A percentile compares a stretch with the other conserved stretches of the same genome.
Evolutionary conservation across 1,140 invertebrate genomes (phyloP).

Genomic region (Drosophila parabipectinata): DNA sequence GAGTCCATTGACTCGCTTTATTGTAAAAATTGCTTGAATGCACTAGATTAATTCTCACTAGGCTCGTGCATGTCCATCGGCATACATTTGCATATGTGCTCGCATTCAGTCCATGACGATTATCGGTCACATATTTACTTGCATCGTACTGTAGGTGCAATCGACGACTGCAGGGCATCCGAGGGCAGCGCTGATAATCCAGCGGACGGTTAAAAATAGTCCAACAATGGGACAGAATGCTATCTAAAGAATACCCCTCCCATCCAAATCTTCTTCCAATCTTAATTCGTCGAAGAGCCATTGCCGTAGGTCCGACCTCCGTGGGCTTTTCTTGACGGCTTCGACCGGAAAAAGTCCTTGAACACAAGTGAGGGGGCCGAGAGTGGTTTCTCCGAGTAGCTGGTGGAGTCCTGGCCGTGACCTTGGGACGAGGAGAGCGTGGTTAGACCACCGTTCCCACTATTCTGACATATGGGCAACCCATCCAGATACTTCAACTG

Average conservation of each 20-base stretch:
- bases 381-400: constrained; percentile 56
- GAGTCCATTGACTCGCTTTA: constrained; percentile 44
- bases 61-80: constrained; percentile 34
- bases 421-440: constrained; percentile 49
- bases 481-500: constrained; percentile 70
- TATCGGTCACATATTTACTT: constrained; percentile 36
- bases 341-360: constrained; percentile 68
- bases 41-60: constrained; percentile 40
- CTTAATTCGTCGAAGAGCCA: constrained; percentile 71
- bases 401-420: constrained; percentile 57
- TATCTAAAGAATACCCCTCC: constrained; percentile 23
- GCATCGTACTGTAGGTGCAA: constrained; percentile 55
- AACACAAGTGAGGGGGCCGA: constrained; percentile 55
- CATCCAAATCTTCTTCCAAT: background rate
- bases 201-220: constrained; percentile 56
- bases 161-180: constrained; percentile 56
- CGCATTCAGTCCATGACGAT: constrained; percentile 18
- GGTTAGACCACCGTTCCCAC: constrained; percentile 7
- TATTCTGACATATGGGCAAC: constrained; percentile 14
- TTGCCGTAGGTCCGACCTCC: constrained; percentile 37
- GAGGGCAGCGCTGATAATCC: constrained; percentile 58
- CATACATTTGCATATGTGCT: constrained; percentile 22
- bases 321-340: constrained; percentile 39
- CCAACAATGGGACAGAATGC: constrained; percentile 46
- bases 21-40: constrained; percentile 37